Base-by-base conservation (phyloP, 1,140 invertebrate genomes). In the Drosophila micromelanica region DNA sequence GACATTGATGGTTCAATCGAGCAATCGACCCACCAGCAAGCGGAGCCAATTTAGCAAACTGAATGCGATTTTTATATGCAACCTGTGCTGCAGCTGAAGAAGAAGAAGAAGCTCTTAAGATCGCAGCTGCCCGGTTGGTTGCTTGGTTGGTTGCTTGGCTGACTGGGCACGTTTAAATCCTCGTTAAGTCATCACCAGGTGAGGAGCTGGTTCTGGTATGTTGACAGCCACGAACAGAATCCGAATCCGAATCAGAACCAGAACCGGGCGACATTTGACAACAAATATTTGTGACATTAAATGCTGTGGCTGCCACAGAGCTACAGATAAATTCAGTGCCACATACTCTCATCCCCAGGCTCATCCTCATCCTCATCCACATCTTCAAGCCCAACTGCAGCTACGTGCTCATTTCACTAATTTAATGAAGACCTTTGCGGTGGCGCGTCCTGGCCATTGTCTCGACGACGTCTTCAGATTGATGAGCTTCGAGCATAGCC, bases 201-300 rank as follows among this genome's bases (percentile, higher is more conserved):
- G 68, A 63, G 65, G 68, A 63, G 65, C 40, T 63, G 49, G 32
- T 54, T 40, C 23, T 38, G 15, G 17, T n/a, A 30, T 42, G 59
- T 54, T 57, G 74, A 63, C 68, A 67, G 51, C 70, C 64, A 62
- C 71, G 46, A 71, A 51, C 48, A 60, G 9, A 1, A 30, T 30
- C 17, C 20, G 20, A 5, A 2, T n/a, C 9, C 13, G 64, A 45
- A 67, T 49, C 17, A 54, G 6, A 4, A 52, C 37, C 9, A 48
- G 48, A 51, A 32, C 32, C 40, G 49, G 63, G 70, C 54, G 71
- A 87, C 84, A 87, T 78, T 87, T 87, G 84, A 90, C 84, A 87
- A 87, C 85, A 87, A 87, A 87, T 87, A 87, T 87, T 90, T 87
- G 73, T 80, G 84, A 84, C 84, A 80, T 89, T 87, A 90, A 87